phyloP scores from a whole-genome alignment of 1,140 invertebrate genomes.

The Penaeus indicus region DNA sequence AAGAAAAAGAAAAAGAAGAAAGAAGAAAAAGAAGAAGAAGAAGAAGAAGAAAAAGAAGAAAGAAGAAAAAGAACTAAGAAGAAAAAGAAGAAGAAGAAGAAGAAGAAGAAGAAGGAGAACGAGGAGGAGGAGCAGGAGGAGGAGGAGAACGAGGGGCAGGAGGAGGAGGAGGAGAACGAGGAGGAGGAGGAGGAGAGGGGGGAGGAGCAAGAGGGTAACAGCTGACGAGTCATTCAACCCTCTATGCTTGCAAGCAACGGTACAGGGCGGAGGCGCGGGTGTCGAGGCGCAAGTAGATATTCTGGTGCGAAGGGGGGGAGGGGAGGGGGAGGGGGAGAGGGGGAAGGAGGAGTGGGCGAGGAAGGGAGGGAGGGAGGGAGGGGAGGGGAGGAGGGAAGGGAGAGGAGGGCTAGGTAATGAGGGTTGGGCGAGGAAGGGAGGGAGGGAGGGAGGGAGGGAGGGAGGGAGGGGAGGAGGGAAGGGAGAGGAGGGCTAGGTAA shows the following conservation, averaged over 20 bases:
- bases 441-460: neutral
- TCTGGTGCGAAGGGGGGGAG: neutral
- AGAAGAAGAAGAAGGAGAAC: neutral
- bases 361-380: neutral
- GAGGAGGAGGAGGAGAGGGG: neutral
- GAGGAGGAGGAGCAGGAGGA: neutral
- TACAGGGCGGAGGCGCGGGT: neutral
- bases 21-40: neutral
- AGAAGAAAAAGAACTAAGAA: no score
- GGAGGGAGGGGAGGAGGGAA: no score
- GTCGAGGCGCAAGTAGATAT: neutral
- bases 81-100: neutral
- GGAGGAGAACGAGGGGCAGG: neutral
- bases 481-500: no score
- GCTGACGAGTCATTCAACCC: conserved; percentile 28
- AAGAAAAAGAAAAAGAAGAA: neutral
- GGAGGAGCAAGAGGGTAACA: neutral
- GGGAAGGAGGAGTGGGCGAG: neutral
- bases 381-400: neutral
- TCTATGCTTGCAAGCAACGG: conserved; percentile 16
- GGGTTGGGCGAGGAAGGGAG: neutral
- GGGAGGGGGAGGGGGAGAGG: neutral
- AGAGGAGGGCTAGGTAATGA: no score
- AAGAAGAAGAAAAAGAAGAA: no score
- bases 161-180: neutral